Base-by-base conservation (phyloP, 2,113 vertebrate species). In the Ptychochromis oligacanthus region DNA sequence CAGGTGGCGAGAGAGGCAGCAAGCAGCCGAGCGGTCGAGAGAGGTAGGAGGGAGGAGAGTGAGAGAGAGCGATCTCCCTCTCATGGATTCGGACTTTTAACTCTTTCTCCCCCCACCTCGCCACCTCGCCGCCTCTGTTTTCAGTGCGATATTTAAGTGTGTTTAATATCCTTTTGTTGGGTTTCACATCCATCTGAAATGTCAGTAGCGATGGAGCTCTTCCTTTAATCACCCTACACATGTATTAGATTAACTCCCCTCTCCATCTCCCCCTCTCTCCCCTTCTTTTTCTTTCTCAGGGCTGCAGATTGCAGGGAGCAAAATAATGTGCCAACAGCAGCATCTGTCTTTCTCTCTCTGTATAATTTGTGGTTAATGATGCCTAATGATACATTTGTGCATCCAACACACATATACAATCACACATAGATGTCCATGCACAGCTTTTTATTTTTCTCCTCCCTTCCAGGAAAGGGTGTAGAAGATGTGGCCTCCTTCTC, bases 301-400 rank as follows among this genome's bases (percentile, higher is more conserved):
- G 75, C 57, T 72, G 67, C 82, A 82, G 76, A 77, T 86, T 83
- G 77, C 59, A 59, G 84, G 52, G 26, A 12, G 75, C 11, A 76
- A 17, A 31, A 52, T 31, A 84, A 90, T 70, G 87, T 91, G 91
- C 88, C 94, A 94, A 76, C 82, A 86, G 80, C 89, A 93, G 89
- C 92, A 94, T 93, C 90, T 93, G 93, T 92, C 87, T 90, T 24
- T 90, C 80, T 64, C 61, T 91, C 81, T 90, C 89, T 89, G 87
- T 95, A 86, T 95, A 95, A 95, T 95, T 94, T 94, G 89, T 77
- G 87, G 28, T 87, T 94, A 94, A 95, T 93, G 92, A 91, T 11
- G 82, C 82, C 89, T 94, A 95, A 94, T 95, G 91, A 95, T 92
- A 94, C 92, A 91, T 79, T 89, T 79, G 83, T 91, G 91, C 80